Percentiles rank a stretch among this genome's conserved stretches.
Evolutionary conservation across 2,113 vertebrate species (phyloP).

Genomic region (Corynorhinus townsendii): DNA sequence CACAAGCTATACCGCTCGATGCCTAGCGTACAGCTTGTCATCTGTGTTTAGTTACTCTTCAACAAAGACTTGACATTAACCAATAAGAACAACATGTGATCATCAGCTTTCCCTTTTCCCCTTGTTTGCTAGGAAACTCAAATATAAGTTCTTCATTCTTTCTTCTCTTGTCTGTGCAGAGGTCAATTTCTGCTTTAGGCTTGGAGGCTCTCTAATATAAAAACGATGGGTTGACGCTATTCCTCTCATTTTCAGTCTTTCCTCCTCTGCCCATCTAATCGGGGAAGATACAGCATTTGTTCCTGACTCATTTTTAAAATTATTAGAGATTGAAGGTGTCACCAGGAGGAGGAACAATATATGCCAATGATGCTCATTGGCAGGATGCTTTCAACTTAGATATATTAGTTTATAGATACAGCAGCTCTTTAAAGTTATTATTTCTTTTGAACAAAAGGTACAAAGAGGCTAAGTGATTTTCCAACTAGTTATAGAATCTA

Average conservation of each 20-base stretch:
- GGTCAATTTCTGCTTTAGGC: neutral
- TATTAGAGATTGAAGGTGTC: neutral
- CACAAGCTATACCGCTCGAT: neutral
- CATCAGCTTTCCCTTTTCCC: neutral
- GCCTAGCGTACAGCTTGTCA: neutral
- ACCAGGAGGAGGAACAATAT: neutral
- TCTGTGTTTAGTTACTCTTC: neutral
- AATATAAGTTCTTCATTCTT: neutral
- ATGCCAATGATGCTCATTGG: neutral
- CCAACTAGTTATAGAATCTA: neutral
- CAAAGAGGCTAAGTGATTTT: neutral
- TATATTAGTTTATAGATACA: neutral
- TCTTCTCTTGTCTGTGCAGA: neutral
- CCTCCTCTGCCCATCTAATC: neutral
- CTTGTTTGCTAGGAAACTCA: neutral
- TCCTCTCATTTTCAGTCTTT: neutral
- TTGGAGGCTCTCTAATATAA: neutral
- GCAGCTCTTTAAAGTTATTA: neutral
- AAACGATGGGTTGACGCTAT: neutral
- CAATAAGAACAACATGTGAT: neutral
- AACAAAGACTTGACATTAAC: neutral
- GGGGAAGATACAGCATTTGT: neutral
- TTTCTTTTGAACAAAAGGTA: constrained; percentile 24
- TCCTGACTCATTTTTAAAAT: neutral
- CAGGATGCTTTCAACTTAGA: neutral